phyloP scores from a whole-genome alignment of 1,140 invertebrate species.

The Marisa cornuarietis region DNA sequence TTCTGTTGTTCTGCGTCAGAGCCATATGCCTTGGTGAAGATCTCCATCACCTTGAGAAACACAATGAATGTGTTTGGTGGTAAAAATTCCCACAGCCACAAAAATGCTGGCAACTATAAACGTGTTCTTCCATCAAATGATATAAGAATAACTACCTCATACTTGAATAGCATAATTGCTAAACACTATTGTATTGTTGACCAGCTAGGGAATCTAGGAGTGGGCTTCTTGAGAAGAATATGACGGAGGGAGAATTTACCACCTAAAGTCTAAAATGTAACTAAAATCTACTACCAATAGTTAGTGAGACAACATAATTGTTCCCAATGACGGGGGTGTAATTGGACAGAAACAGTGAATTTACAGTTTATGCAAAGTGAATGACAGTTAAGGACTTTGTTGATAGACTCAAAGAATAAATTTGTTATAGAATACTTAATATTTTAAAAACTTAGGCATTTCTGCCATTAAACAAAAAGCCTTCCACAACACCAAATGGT shows the following conservation, averaged over 20 bases:
- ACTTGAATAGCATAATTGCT: background rate
- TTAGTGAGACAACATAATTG: no score
- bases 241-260: background rate
- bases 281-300: background rate
- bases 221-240: background rate
- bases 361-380: background rate
- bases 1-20: constrained; percentile 49
- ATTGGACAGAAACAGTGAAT: background rate
- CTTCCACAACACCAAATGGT: background rate
- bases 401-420: background rate
- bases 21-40: constrained; percentile 46
- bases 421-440: background rate
- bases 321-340: no score
- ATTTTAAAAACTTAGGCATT: background rate
- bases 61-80: no score
- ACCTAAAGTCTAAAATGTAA: background rate
- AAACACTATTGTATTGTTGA: background rate
- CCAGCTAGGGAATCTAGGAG: background rate
- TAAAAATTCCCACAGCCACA: background rate
- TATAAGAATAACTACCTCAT: background rate
- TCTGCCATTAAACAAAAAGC: background rate
- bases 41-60: constrained; percentile 23
- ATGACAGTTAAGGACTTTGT: background rate
- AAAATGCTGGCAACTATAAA: no score
- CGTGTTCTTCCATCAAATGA: background rate